Evolutionary conservation across 2,888 invertebrate species (phyloP), one percentile per base, ranked within the genome.

Genomic region (Fissipunctia ypsillon): DNA sequence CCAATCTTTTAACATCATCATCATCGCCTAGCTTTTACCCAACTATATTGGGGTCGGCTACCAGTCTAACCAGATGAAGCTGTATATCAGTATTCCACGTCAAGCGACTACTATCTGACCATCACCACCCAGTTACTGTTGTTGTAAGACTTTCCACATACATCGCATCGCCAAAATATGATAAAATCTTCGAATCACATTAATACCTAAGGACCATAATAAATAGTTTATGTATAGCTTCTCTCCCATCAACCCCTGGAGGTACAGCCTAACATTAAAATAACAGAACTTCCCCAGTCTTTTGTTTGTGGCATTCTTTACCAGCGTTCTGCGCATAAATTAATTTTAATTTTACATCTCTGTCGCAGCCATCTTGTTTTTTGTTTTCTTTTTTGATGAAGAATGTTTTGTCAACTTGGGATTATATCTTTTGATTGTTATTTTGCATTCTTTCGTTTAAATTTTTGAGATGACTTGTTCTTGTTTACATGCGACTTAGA

Each of bases 301-400:
- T 94, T 93, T 90, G 91, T 90, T 90, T 89, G 87, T 86, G 84
- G 89, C 90, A 94, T 94, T 93, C 93, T 93, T 93, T 78, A 79
- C 73, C 59, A 70, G 83, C 89, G 90, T 90, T 90, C 90, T 84
- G 82, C 86, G 91, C 87, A 90, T 91, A 91, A 92, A 92, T 93
- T 93, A 93, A 93, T 93, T 93, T 91, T 80, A 88, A 87, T 87
- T 88, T 89, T 88, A 86, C 84, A 78, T 86, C 84, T 87, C 85
- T 85, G 88, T 87, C 84, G 79, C 56, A 64, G 82, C 86, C 81
- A 86, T 78, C 78, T 84, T 85, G 76, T 82, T 84, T 83, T 76
- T 83, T 78, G 71, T 80, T 81, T 84, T 73, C 41, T 73, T 80
- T 76, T 85, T 84, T 85, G 80, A 85, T 80, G 76, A 85, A 78